phyloP scores from a whole-genome alignment of 1,140 invertebrate species.

The Brachionus rubens region DNA sequence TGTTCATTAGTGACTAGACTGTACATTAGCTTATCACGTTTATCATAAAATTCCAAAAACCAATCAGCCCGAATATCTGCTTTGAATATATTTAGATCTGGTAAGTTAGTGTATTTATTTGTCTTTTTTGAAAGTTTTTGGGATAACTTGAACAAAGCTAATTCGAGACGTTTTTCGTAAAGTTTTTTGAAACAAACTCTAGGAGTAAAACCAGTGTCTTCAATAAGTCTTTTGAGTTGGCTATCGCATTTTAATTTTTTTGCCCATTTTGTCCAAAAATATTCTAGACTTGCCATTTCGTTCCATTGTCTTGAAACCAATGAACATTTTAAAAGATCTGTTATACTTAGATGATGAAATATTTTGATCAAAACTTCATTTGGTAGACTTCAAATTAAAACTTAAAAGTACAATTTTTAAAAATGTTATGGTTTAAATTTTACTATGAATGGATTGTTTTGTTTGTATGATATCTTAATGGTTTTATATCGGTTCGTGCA shows the following conservation, averaged over 20 bases:
- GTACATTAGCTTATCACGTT: not conserved
- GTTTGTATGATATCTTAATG: no score
- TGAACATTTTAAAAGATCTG: constrained; percentile 19
- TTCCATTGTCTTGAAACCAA: constrained; percentile 11
- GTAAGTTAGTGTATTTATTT: not conserved
- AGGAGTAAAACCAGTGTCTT: not conserved
- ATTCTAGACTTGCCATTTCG: not conserved
- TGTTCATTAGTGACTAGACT: not conserved
- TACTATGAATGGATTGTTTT: not conserved
- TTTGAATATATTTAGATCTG: constrained; percentile 16
- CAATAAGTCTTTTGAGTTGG: not conserved
- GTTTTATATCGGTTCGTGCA: no score
- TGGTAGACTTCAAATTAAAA: not conserved
- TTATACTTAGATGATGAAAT: not conserved
- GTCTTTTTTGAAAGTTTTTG: constrained; percentile 7
- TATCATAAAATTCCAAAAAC: not conserved
- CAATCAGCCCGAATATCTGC: not conserved
- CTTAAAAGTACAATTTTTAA: not conserved
- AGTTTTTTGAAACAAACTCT: not conserved
- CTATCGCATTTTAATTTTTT: not conserved
- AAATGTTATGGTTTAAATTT: not conserved
- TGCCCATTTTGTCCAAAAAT: constrained; percentile 2
- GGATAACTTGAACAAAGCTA: not conserved
- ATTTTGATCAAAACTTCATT: constrained; percentile 30
- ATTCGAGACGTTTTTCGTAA: not conserved